Evolutionary conservation across 2,113 vertebrate genomes (phyloP).

Genomic region (Euleptes europaea): DNA sequence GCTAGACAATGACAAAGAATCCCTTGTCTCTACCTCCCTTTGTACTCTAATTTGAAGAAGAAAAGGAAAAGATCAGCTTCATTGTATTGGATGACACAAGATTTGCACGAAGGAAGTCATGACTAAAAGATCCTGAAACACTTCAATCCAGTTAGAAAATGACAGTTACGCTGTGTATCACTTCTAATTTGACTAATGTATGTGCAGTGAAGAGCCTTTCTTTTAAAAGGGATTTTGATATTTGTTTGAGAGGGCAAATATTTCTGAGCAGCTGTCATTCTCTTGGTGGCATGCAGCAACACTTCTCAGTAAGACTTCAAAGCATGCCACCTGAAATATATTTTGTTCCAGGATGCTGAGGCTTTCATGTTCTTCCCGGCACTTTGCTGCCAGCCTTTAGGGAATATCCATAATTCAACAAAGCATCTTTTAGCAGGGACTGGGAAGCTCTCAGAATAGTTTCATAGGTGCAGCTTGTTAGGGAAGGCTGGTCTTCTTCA

Average conservation of each 20-base stretch:
- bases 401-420: constrained; percentile 35
- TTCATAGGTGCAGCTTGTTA: background rate
- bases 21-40: background rate
- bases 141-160: background rate
- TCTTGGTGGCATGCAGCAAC: background rate
- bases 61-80: background rate
- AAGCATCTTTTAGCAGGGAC: constrained; percentile 15
- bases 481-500: background rate
- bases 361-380: constrained; percentile 22
- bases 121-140: background rate
- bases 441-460: constrained; percentile 14
- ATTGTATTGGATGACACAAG: background rate
- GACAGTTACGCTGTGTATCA: background rate
- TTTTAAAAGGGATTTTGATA: constrained; percentile 24
- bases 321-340: constrained; percentile 13
- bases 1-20: background rate
- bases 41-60: background rate
- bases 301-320: constrained; percentile 22
- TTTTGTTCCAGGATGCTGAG: background rate
- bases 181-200: background rate
- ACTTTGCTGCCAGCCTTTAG: constrained; percentile 22
- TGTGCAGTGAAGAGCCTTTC: background rate
- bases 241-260: background rate
- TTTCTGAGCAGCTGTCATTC: background rate
- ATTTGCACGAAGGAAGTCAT: background rate